These are phyloP conservation scores for Sarcophilus harrisii DNA, from an alignment of 2,797 vertebrate genomes.

Conservation along the genomic window DNA sequence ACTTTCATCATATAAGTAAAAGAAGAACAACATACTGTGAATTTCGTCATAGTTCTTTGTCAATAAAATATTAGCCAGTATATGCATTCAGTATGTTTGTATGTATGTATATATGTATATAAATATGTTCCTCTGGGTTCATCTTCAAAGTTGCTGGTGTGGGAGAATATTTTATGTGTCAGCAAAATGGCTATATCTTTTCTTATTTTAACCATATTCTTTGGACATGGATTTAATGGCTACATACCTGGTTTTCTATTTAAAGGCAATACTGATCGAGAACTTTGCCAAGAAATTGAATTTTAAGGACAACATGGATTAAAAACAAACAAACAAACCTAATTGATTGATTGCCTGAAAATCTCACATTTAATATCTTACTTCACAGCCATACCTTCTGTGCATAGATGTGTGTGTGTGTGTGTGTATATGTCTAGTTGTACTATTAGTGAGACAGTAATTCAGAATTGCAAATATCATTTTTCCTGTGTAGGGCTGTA, in stretches of 20 bases:
- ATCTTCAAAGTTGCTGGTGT: not conserved
- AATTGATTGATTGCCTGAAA: not conserved
- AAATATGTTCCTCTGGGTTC: not conserved
- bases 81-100: not conserved
- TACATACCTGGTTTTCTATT: not conserved
- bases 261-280: not conserved
- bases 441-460: too few relatives aligned
- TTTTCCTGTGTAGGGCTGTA: too few relatives aligned
- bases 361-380: too few relatives aligned
- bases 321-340: not conserved
- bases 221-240: not conserved
- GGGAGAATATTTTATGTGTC: not conserved
- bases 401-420: too few relatives aligned
- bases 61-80: not conserved
- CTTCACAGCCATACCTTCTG: too few relatives aligned
- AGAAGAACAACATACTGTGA: not conserved
- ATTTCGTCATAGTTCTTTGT: not conserved
- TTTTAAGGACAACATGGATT: not conserved
- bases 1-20: not conserved
- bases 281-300: not conserved
- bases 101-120: too few relatives aligned
- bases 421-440: too few relatives aligned
- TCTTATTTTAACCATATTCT: not conserved
- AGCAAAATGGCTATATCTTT: not conserved
- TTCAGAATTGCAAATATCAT: too few relatives aligned